Evolutionary conservation across 2,888 invertebrate species (phyloP).

Genomic region (Aphodius sticticus): DNA sequence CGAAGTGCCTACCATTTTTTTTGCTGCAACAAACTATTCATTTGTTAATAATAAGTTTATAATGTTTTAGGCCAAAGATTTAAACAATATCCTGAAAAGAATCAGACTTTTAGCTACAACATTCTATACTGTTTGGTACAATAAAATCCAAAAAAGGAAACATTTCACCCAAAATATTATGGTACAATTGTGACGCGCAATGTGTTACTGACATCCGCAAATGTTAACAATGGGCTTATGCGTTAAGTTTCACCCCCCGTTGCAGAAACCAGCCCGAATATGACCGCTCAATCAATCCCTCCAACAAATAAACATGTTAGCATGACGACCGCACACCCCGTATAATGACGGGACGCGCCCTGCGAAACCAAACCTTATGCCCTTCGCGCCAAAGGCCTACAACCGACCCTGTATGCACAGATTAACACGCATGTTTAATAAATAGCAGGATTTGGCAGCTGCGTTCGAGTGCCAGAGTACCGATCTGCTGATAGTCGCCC

Average conservation of each 20-base stretch:
- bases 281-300: constrained; percentile 58
- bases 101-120: too few relatives aligned
- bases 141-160: neutral
- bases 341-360: constrained; percentile 45
- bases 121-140: too few relatives aligned
- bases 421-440: constrained; percentile 64
- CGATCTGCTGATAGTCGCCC: constrained; percentile 34
- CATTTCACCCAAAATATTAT: neutral
- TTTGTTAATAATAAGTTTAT: too few relatives aligned
- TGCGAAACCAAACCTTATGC: constrained; percentile 28
- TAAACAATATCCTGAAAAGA: too few relatives aligned
- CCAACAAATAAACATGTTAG: constrained; percentile 59
- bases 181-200: neutral
- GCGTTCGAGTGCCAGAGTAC: constrained; percentile 53
- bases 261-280: constrained; percentile 41
- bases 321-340: constrained; percentile 49
- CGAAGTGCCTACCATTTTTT: too few relatives aligned
- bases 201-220: neutral
- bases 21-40: too few relatives aligned
- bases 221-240: constrained; percentile 18
- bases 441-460: constrained; percentile 62
- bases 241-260: constrained; percentile 24
- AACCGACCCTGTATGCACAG: constrained; percentile 46
- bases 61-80: too few relatives aligned
- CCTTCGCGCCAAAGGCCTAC: constrained; percentile 14